Evolutionary conservation across 2,888 invertebrate genomes (phyloP).

Genomic region (Anorthoa munda): DNA sequence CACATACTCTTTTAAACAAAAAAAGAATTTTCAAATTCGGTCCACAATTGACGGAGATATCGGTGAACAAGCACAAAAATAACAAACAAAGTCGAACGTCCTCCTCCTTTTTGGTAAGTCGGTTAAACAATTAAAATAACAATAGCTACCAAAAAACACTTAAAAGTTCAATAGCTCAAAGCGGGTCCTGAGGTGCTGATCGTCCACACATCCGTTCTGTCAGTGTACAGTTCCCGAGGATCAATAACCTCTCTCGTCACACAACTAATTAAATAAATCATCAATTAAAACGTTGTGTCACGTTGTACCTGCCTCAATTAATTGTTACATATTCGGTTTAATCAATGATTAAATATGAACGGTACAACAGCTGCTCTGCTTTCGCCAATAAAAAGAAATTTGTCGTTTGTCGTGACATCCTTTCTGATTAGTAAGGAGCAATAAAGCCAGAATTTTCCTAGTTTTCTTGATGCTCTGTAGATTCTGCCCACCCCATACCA

Average conservation of each 20-base stretch:
- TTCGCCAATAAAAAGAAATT: conserved; percentile 28
- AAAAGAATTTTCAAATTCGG: too few species aligned
- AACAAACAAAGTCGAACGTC: too few species aligned
- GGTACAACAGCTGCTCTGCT: conserved; percentile 20
- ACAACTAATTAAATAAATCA: conserved; percentile 17
- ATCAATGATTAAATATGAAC: conserved; percentile 30
- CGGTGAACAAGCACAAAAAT: too few species aligned
- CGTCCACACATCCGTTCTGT: not conserved
- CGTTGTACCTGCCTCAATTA: conserved; percentile 6
- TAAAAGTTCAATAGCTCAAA: not conserved
- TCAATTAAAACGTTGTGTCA: conserved; percentile 37
- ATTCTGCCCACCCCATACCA: not conserved
- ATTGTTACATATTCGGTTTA: conserved; percentile 28
- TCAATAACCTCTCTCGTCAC: conserved; percentile 33
- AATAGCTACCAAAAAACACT: not conserved
- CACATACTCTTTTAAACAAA: too few species aligned
- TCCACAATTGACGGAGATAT: too few species aligned
- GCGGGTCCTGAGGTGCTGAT: not conserved
- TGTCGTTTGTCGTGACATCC: not conserved
- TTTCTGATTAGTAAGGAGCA: conserved; percentile 1
- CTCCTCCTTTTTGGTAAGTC: too few species aligned
- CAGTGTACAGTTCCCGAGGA: conserved; percentile 22
- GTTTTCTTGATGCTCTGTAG: too few species aligned
- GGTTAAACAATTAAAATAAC: too few species aligned
- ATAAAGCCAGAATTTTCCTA: not conserved